Evolutionary conservation across 37 sponge, comb jelly and placozoan genomes (phyloP).

Genomic region (Spongilla lacustris): DNA sequence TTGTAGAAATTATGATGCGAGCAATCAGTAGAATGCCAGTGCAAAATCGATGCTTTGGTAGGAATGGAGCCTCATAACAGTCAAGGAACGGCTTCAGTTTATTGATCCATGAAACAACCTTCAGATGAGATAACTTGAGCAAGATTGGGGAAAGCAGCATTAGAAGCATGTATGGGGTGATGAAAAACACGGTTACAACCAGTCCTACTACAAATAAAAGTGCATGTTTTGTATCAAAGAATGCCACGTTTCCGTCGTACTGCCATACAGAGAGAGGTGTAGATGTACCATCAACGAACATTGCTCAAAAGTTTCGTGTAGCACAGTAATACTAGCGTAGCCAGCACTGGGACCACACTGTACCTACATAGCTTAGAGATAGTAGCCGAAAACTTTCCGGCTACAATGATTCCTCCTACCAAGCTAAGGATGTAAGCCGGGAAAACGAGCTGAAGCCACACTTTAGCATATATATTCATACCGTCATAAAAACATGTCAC

Average conservation of each 20-base stretch:
- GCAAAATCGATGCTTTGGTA: not conserved
- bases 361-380: not conserved
- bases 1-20: not conserved
- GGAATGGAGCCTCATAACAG: not conserved
- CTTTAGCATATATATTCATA: not conserved
- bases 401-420: not conserved
- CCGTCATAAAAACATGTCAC: constrained; percentile 12
- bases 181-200: not conserved
- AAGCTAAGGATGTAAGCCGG: constrained; percentile 4
- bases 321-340: not conserved
- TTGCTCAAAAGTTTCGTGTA: constrained; percentile 12
- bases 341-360: not conserved
- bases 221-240: not conserved
- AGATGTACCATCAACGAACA: not conserved
- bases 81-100: not conserved
- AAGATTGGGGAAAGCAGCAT: not conserved
- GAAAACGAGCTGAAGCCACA: constrained; percentile 17
- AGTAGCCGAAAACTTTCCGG: not conserved
- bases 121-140: not conserved
- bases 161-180: not conserved
- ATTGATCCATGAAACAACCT: not conserved
- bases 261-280: not conserved
- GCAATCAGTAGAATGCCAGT: not conserved
- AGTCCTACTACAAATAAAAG: not conserved
- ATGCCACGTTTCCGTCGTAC: not conserved